These are phyloP conservation scores for Mactra quadrangularis DNA, from an alignment of 1,140 invertebrate species.

Conservation along the genomic window DNA sequence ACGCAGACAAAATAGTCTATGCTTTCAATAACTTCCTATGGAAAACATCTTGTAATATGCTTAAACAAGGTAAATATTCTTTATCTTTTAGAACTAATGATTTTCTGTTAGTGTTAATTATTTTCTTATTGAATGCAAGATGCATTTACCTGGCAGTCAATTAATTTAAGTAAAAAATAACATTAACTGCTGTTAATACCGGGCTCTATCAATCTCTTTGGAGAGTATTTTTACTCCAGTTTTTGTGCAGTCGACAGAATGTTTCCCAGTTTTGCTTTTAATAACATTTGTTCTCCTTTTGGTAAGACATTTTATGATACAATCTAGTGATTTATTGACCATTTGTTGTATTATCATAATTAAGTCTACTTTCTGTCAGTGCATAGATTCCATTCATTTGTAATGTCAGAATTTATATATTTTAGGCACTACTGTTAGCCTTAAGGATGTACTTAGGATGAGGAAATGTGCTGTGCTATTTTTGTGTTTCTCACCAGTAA, in stretches of 20 bases:
- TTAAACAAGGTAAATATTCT: constrained; percentile 15
- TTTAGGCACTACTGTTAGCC: background rate
- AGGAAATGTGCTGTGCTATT: constrained; percentile 3
- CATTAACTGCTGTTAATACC: background rate
- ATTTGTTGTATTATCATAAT: too few species aligned
- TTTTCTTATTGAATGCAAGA: background rate
- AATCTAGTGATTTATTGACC: too few species aligned
- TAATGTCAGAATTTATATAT: too few species aligned
- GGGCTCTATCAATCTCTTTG: background rate
- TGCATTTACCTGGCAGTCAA: background rate
- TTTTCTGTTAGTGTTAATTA: background rate
- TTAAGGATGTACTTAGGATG: background rate
- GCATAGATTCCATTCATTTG: too few species aligned
- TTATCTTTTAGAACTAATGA: background rate
- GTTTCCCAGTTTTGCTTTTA: background rate
- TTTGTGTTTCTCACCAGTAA: background rate
- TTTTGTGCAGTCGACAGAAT: background rate
- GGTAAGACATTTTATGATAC: too few species aligned
- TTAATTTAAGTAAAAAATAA: background rate
- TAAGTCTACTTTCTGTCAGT: too few species aligned
- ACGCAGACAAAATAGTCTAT: background rate
- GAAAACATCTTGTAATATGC: background rate
- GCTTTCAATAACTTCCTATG: constrained; percentile 10
- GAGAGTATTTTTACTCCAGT: too few species aligned
- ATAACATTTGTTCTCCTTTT: too few species aligned